A percentile compares a stretch with the other conserved stretches of the same genome.
Evolutionary conservation across 2,888 invertebrate genomes (phyloP).

Genomic region (Agrotis puta): DNA sequence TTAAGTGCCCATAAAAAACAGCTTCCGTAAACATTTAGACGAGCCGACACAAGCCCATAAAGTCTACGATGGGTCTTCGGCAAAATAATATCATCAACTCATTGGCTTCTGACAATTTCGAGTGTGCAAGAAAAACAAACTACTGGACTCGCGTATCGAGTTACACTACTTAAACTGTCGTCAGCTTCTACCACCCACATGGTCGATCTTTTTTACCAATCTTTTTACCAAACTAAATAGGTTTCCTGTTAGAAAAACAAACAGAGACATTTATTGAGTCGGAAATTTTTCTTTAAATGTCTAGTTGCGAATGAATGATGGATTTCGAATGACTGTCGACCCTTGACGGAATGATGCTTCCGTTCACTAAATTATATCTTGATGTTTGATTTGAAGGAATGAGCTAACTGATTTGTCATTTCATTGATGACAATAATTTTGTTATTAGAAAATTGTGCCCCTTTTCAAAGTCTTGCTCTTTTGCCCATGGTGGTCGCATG

Average conservation of each 20-base stretch:
- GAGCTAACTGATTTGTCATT: conserved; percentile 41
- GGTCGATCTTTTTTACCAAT: conserved; percentile 81
- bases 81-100: conserved; percentile 83
- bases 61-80: conserved; percentile 68
- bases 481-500: neutral
- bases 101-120: conserved; percentile 84
- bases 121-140: conserved; percentile 85
- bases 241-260: conserved; percentile 91
- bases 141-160: conserved; percentile 83
- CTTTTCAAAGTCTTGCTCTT: conserved; percentile 20
- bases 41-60: conserved; percentile 62
- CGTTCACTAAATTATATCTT: conserved; percentile 74
- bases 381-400: conserved; percentile 46
- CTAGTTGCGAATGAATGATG: conserved; percentile 89
- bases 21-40: conserved; percentile 63
- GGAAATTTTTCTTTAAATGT: conserved; percentile 83
- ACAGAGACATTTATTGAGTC: conserved; percentile 88
- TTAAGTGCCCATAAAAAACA: conserved; percentile 60
- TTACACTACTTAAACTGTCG: conserved; percentile 90
- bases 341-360: conserved; percentile 80
- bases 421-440: conserved; percentile 64
- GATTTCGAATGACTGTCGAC: conserved; percentile 85
- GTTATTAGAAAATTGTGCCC: conserved; percentile 43
- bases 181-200: conserved; percentile 87
- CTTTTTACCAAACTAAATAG: conserved; percentile 86